Evolutionary conservation across 2,797 vertebrate species (phyloP).

Genomic region (Enteromius anoplus): DNA sequence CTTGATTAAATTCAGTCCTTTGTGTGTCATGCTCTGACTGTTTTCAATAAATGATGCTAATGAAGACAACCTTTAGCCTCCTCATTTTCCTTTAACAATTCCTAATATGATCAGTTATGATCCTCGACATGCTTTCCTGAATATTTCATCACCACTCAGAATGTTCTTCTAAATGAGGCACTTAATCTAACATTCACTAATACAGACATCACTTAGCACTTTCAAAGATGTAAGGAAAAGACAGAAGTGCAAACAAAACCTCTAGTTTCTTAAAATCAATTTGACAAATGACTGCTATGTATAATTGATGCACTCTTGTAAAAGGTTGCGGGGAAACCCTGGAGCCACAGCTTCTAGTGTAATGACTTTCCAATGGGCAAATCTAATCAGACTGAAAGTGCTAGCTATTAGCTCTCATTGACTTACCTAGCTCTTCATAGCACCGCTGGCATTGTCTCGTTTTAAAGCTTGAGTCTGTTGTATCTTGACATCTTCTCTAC

Average conservation of each 20-base stretch:
- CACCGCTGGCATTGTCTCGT: neutral
- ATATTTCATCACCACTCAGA: conserved; percentile 2
- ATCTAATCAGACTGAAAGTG: conserved; percentile 47
- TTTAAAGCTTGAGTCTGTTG: neutral
- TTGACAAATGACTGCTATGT: conserved; percentile 42
- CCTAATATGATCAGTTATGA: conserved; percentile 66
- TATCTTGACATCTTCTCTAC: conserved; percentile 11
- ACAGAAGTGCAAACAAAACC: conserved; percentile 28
- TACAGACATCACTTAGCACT: conserved; percentile 11
- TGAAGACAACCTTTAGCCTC: conserved; percentile 60
- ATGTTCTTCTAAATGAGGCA: neutral
- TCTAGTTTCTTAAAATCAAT: conserved; percentile 28
- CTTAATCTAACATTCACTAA: conserved; percentile 19
- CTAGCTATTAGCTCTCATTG: conserved; percentile 45
- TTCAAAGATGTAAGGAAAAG: neutral
- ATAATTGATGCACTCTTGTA: conserved; percentile 42
- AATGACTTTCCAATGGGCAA: conserved; percentile 51
- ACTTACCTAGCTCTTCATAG: conserved; percentile 26
- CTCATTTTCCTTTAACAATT: conserved; percentile 62
- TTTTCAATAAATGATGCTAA: conserved; percentile 59
- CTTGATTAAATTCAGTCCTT: conserved; percentile 34
- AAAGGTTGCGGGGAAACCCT: conserved; percentile 40
- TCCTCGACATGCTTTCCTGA: conserved; percentile 60
- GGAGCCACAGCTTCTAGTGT: conserved; percentile 38
- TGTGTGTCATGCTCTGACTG: conserved; percentile 9